Base-by-base conservation (phyloP, 2,888 invertebrate species). In the Mesochorus sp. region DNA sequence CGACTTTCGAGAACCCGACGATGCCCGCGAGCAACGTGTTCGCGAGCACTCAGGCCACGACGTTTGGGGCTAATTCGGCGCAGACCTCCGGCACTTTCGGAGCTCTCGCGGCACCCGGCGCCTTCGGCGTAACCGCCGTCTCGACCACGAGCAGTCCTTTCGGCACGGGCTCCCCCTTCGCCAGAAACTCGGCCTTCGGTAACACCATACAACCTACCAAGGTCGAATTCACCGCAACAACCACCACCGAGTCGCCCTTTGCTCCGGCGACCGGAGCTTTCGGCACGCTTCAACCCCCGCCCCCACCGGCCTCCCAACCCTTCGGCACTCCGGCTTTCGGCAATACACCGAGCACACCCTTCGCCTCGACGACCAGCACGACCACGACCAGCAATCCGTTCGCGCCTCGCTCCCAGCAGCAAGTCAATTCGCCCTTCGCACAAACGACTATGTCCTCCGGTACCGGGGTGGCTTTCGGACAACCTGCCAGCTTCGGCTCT, bases 11-110 rank as follows among this genome's bases (percentile, higher is more conserved):
- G 19, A 76, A 62, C 6, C 19, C 84, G 0, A 53, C 80, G 71
- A 80, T 89, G 24, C 88, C 87, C 76, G 73, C 85, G 3, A 92
- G 90, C 6, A 80, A 74, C 39, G 79, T 84, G 1, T 86, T 86
- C 74, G 19, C 79, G 1, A 79, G 44, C 31, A 28, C 83, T n/a
- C 74, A 74, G 1, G 53, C 80, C 1, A 34, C 85, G 51, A 81
- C 81, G 37, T 85, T 84, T 14, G 84, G 83, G 6, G 53, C 81
- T 0, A 76, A 82, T 3, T n/a, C n/a, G n/a, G 76, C 78, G 3
- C 81, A 75, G 51, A 49, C 76, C 5, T 70, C 76, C 3, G 80
- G 61, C 59, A 79, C 62, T 53, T 83, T 81, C 37, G 79, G 76
- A 17, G 71, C 74, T 31, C 47, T 80, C 4, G 76, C 72, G 1